Evolutionary conservation across 2,888 invertebrate genomes (phyloP).

Genomic region (Lysandra coridon): DNA sequence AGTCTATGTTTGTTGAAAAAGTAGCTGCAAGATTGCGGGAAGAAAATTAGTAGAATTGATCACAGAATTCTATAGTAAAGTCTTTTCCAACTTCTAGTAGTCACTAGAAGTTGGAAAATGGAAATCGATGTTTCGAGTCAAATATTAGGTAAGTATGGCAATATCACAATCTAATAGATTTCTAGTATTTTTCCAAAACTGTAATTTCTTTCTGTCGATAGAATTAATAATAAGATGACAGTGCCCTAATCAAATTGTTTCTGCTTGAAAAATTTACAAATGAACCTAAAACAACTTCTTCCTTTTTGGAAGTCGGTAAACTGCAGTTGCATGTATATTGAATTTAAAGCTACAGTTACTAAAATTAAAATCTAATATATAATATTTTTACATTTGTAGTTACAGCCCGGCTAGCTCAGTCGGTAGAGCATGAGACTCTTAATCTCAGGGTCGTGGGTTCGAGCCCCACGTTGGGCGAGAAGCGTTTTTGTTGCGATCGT

Average conservation of each 20-base stretch:
- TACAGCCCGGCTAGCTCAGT: slow-evolving; percentile 79
- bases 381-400: not conserved
- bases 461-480: slow-evolving; percentile 82
- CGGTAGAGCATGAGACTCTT: slow-evolving; percentile 83
- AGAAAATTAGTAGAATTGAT: not conserved
- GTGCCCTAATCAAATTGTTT: too few relatives aligned
- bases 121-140: not conserved
- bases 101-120: not conserved
- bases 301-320: too few relatives aligned
- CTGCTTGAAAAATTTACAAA: too few relatives aligned
- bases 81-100: too few relatives aligned
- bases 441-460: slow-evolving; percentile 84
- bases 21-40: not conserved
- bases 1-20: not conserved
- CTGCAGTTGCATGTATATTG: not conserved
- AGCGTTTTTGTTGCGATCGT: slow-evolving; percentile 31
- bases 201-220: too few relatives aligned
- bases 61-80: too few relatives aligned
- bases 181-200: too few relatives aligned
- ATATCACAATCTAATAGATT: too few relatives aligned
- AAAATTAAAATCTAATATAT: not conserved
- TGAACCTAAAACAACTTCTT: too few relatives aligned
- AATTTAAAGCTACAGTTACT: too few relatives aligned
- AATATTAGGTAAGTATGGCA: too few relatives aligned
- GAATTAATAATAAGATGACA: too few relatives aligned